Percentiles rank a stretch among this genome's conserved stretches.
Evolutionary conservation across 2,888 invertebrate species (phyloP).

Genomic region (Stenurella melanura): DNA sequence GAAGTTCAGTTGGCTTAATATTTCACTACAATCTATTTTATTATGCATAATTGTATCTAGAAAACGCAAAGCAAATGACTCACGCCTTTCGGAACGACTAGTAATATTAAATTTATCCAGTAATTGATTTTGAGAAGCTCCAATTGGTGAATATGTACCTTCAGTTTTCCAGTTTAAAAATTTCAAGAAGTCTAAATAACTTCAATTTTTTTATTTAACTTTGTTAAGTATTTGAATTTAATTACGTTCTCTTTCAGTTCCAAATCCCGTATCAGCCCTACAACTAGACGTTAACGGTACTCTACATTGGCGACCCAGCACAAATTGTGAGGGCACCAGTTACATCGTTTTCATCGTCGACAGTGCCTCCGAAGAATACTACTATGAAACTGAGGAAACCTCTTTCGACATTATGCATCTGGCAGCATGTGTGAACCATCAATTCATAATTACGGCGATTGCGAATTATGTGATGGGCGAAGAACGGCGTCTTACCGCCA

Average conservation of each 20-base stretch:
- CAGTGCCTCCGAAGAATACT: not conserved
- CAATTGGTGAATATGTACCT: no score
- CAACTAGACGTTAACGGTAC: not conserved
- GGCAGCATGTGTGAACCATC: not conserved
- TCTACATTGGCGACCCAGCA: not conserved
- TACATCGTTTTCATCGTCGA: not conserved
- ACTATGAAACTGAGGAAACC: not conserved
- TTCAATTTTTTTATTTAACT: no score
- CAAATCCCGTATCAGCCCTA: not conserved
- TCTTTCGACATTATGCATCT: not conserved
- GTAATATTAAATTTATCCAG: no score
- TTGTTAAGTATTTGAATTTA: no score
- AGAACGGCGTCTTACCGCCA: not conserved
- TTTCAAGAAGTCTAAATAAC: no score
- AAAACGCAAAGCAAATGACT: no score
- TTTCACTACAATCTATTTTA: no score
- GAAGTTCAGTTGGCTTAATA: no score
- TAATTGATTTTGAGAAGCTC: no score
- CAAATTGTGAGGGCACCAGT: not conserved
- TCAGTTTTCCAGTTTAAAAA: no score
- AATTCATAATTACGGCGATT: slow-evolving; percentile 1
- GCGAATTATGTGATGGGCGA: not conserved
- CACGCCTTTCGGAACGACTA: no score
- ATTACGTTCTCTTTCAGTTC: not conserved
- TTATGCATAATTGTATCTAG: no score